A percentile compares a stretch with the other conserved stretches of the same genome.
Conservation (phyloP, 1,140 invertebrate species). For the Dryas iulia region DNA sequence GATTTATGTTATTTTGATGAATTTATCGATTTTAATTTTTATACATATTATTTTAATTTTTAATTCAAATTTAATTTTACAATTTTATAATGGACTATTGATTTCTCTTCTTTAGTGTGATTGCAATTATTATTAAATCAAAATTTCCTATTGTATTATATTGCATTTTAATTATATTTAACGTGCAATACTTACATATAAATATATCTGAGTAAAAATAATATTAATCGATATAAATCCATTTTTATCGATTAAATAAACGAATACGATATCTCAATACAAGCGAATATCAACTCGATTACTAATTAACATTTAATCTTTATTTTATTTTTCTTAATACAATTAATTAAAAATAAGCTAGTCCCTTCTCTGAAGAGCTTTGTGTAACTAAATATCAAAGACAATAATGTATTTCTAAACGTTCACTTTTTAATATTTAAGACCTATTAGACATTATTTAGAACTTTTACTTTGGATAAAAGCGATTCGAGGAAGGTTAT, state of each 20-base stretch:
- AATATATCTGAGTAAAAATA: background rate
- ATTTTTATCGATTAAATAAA: background rate
- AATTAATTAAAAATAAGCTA: constrained; percentile 2
- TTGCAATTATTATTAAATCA: background rate
- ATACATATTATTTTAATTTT: background rate
- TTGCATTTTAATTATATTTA: background rate
- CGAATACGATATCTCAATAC: background rate
- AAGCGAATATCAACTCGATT: background rate
- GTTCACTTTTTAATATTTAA: background rate
- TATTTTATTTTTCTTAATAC: background rate
- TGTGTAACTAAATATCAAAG: constrained; percentile 5
- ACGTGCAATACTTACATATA: background rate
- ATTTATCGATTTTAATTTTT: background rate
- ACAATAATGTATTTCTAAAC: constrained; percentile 8
- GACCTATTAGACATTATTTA: constrained; percentile 2
- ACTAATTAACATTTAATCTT: background rate
- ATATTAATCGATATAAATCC: background rate
- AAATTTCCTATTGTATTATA: background rate
- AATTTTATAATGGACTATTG: background rate
- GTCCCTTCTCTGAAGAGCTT: constrained; percentile 10
- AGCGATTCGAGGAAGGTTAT: background rate
- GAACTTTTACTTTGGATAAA: background rate
- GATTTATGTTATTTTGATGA: background rate
- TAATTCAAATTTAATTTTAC: background rate
- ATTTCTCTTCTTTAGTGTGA: background rate